phyloP scores from a whole-genome alignment of 2,888 invertebrate species.

The Atherix ibis region DNA sequence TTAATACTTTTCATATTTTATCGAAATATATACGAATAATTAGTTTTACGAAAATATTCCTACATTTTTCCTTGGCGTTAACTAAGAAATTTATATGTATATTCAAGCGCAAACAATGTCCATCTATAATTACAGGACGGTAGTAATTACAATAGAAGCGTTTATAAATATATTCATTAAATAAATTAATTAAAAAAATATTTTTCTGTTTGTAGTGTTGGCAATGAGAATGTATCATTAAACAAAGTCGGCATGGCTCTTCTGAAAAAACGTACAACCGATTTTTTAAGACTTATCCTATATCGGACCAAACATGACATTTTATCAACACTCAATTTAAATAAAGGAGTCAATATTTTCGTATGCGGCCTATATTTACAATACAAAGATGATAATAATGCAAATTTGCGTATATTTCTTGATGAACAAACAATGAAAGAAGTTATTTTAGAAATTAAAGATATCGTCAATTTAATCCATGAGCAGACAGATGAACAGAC shows the following conservation, averaged over 20 bases:
- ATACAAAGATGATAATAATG: slow-evolving; percentile 35
- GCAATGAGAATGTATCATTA: slow-evolving; percentile 20
- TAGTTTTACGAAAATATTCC: too few species aligned
- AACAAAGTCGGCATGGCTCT: slow-evolving; percentile 34
- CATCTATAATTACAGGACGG: too few species aligned
- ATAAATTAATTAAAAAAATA: too few species aligned
- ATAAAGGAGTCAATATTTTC: slow-evolving; percentile 11
- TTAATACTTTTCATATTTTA: slow-evolving; percentile 1
- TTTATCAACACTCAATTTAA: slow-evolving; percentile 16
- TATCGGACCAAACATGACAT: slow-evolving; percentile 20
- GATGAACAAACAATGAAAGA: slow-evolving; percentile 20
- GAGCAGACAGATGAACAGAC: neutral
- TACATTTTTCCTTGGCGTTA: too few species aligned
- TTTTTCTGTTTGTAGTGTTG: too few species aligned
- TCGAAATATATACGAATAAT: neutral
- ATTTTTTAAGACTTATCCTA: slow-evolving; percentile 16
- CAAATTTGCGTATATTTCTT: slow-evolving; percentile 41
- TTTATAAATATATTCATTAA: too few species aligned
- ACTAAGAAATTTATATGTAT: too few species aligned
- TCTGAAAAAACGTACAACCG: slow-evolving; percentile 19
- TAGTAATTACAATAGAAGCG: too few species aligned
- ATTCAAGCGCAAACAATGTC: too few species aligned
- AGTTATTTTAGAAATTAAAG: too few species aligned
- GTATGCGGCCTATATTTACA: slow-evolving; percentile 18
- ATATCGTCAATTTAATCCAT: too few species aligned